Conservation (phyloP, 2,888 invertebrate species). For the Scaptodrosophila latifasciaeformis region DNA sequence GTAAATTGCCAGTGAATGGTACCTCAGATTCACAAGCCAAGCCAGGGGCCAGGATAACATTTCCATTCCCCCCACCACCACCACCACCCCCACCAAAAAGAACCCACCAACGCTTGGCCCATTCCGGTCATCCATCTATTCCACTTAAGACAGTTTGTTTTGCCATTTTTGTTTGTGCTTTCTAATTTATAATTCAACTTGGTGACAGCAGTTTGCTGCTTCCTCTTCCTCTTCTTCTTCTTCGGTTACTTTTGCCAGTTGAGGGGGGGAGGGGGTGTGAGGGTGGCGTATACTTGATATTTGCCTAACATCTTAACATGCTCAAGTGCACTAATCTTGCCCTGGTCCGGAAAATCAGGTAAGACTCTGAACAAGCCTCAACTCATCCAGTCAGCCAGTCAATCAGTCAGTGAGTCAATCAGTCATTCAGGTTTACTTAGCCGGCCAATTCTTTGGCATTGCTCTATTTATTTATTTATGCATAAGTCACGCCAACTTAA, state of each 20-base stretch:
- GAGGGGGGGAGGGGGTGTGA: no score
- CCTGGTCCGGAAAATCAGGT: no score
- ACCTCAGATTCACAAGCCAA: slow-evolving; percentile 1
- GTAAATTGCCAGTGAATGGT: slow-evolving; percentile 64
- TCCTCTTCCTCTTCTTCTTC: no score
- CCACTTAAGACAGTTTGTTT: not conserved
- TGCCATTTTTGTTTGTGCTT: not conserved
- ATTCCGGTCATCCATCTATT: not conserved
- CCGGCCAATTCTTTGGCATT: not conserved
- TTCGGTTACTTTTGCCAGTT: no score
- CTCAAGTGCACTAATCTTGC: no score
- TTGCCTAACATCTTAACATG: no score
- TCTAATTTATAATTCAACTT: no score
- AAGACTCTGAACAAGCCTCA: no score
- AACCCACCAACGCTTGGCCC: no score
- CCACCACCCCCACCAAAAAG: not conserved
- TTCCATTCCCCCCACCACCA: not conserved
- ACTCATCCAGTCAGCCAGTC: not conserved
- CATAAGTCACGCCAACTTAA: slow-evolving; percentile 1
- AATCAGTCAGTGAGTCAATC: not conserved
- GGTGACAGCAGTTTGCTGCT: no score
- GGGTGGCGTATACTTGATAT: no score
- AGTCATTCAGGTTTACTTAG: not conserved
- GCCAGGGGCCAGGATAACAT: slow-evolving; percentile 5
- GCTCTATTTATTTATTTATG: slow-evolving; percentile 39